A percentile compares a stretch with the other conserved stretches of the same genome.
phyloP scores from a whole-genome alignment of 2,797 vertebrate species.

The Anguilla pacifica region DNA sequence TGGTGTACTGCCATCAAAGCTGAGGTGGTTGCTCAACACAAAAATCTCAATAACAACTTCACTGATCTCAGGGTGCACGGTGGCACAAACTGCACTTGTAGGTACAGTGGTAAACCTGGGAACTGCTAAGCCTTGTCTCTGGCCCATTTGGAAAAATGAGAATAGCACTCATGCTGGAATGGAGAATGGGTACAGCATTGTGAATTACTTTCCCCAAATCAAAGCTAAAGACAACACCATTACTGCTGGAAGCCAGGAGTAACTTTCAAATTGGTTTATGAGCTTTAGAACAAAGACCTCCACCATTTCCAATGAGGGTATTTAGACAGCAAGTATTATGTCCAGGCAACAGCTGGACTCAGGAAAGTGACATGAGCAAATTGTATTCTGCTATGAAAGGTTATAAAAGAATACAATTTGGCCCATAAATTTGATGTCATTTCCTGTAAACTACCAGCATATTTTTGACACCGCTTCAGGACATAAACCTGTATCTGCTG shows the following conservation, averaged over 20 bases:
- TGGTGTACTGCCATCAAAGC: background rate
- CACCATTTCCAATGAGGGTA: background rate
- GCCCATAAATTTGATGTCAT: background rate
- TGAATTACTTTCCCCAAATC: background rate
- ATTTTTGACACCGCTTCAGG: constrained; percentile 1
- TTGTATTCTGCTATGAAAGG: too few relatives aligned
- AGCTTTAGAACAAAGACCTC: background rate
- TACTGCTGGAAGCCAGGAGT: background rate
- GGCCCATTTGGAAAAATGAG: background rate
- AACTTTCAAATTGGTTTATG: background rate
- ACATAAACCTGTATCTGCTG: background rate
- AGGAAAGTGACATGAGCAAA: background rate
- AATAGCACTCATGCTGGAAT: background rate
- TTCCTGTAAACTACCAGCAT: background rate
- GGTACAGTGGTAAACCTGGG: constrained; percentile 7
- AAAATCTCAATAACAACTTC: background rate
- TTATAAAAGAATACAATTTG: background rate
- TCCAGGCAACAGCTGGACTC: background rate
- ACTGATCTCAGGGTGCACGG: background rate
- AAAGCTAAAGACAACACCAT: background rate
- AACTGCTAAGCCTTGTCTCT: background rate
- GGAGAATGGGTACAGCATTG: background rate
- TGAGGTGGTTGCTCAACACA: background rate
- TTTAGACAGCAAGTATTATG: background rate
- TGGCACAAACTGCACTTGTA: background rate